Base-by-base conservation (phyloP, 2,113 vertebrate species). In the Gambusia holbrooki region DNA sequence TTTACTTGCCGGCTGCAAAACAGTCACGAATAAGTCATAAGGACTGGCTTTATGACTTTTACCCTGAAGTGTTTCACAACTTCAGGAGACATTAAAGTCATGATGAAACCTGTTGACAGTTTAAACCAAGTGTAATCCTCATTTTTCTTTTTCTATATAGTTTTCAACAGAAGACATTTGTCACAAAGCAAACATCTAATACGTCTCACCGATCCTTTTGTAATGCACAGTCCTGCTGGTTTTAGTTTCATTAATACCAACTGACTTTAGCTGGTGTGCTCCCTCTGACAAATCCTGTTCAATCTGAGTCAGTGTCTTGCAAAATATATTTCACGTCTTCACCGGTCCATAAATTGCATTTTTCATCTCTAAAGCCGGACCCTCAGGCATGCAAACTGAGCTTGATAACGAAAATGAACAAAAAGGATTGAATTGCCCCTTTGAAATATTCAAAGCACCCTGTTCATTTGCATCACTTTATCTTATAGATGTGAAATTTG, bases 91-190 rank as follows among this genome's bases (percentile, higher is more conserved):
- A 62, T 29, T 22, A 12, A 27, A 28, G 10, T 60, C 30, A 60
- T 66, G 64, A 60, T 29, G 15, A 71, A 61, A 62, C 51, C 29
- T 17, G 48, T 37, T 42, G 51, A 12, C 62, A 17, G 30, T 65
- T 74, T 28, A 66, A 74, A 54, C 62, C 58, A 35, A 66, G 22
- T 65, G 14, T 58, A n/a, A 74, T 58, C 45, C 30, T 25, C 10
- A 22, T 66, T 65, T 54, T n/a, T 8, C 22, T 9, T 32, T n/a
- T 25, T 37, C 17, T n/a, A 40, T 61, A 60, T 9, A 6, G 27
- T n/a, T 35, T 42, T 75, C 27, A 75, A 75, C n/a, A 60, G n/a
- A 14, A 60, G 3, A 7, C 27, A 19, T 19, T 3, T 28, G 32
- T 51, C 32, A 45, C 29, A 28, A 67, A 75, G 48, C 33, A 67